Base-by-base conservation (phyloP, 2,113 vertebrate genomes). In the Saguinus imperator region DNA sequence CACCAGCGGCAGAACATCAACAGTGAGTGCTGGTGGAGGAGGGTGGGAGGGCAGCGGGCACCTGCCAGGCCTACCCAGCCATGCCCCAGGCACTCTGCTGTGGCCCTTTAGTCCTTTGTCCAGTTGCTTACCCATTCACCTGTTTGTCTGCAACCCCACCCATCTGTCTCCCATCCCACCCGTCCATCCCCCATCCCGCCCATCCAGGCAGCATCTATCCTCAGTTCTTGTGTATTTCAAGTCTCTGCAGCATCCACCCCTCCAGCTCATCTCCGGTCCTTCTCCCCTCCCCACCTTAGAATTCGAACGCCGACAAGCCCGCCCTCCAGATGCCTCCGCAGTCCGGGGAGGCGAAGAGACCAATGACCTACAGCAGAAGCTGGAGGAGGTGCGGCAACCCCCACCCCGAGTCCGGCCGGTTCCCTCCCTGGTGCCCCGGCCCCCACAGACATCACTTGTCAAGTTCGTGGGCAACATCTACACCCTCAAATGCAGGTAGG, bases 401-500 rank as follows among this genome's bases (percentile, higher is more conserved):
- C 98, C 99, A 0, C 99, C 99, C 5, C 99, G 99, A 86, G 98
- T 99, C 92, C 98, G 99, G 96, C 99, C 99, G 3, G 98, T 99
- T 80, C 99, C 99, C 1, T 98, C 99, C 77, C 98, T 99, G 98
- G 99, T 99, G 96, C 99, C 99, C 93, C 99, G 99, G 76, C 99
- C 99, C 0, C 99, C 99, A 1, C 99, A 99, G 91, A 99, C 99
- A 9, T 99, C 99, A 3, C 98, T 99, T 85, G 99, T 99, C 97
- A 99, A 99, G 97, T 99, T 99, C 72, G 99, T 99, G 95, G 99
- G 99, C 87, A 99, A 99, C 97, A 99, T 99, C 98, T 99, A 99
- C 98, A 99, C 99, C 86, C 99, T 99, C n/a, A 99, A 99, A 98
- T 99, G 99, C 99, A 99, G 99, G 99, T 99, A 95, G 97, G 98